Evolutionary conservation across 2,888 invertebrate genomes (phyloP), one percentile per base, ranked within the genome.

Genomic region (Eucera pruinosa): DNA sequence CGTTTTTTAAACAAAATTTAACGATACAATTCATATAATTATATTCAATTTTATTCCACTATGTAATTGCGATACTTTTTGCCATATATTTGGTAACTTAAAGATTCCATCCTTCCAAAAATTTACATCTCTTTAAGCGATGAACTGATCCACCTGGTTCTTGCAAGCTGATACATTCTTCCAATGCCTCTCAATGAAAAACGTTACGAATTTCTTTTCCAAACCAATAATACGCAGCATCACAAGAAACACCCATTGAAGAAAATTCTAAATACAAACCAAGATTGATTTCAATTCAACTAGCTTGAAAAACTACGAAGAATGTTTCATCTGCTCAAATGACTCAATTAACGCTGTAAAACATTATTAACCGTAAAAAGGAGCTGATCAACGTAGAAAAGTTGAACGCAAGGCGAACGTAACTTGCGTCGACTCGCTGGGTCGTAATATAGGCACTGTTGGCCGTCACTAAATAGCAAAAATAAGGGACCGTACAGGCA

Each of bases 391-490:
- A 43, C 45, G 9, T 20, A n/a, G 6, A 54, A n/a, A n/a, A n/a
- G n/a, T n/a, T 27, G 20, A 13, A 15, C 2, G 27, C 13, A 1
- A 9, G 13, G n/a, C 11, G 27, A 13, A 6, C 2, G 47, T n/a
- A 39, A 11, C 4, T 20, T 36, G n/a, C 27, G 18, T 23, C 20
- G 11, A 54, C 18, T 5, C 39, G 39, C 1, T 15, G 60, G 27
- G 23, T 20, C 25, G 33, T 39, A 47, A 52, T 67, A 65, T 54
- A 5, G 36, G 74, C 43, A 64, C 47, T 58, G 69, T 65, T 65
- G 60, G 48, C 50, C 27, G 64, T 45, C 62, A 47, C 68, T 72
- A 81, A 82, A 81, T 79, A 69, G 76, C 76, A 82, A 70, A 64
- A 80, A 73, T 69, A 62, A 55, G 75, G 50, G 50, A 11, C 36